Base-by-base conservation (phyloP, 2,888 invertebrate genomes). In the Drosophila tanythrix region DNA sequence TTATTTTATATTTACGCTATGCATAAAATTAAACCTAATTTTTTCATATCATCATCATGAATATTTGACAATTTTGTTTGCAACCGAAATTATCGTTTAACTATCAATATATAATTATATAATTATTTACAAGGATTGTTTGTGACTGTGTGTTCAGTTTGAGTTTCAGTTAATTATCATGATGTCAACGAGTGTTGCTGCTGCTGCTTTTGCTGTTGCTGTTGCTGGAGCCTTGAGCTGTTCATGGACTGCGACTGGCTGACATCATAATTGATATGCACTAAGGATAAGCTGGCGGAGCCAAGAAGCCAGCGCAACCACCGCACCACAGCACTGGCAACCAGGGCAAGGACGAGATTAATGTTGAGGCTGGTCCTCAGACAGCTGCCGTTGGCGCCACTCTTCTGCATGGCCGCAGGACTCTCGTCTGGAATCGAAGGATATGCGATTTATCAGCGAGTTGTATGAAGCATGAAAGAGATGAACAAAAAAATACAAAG, bases 341-440 rank as follows among this genome's bases (percentile, higher is more conserved):
- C 79, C 71, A 89, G 48, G 18, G 86, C 79, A 57, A 89, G 60
- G 18, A 79, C 51, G 50, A 88, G 78, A 25, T 66, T 53, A 35
- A 77, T 56, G 35, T 72, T 75, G 57, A 75, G 50, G 67, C 69
- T 70, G 46, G 56, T 53, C 31, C 70, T 53, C 35, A 70, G 68
- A 56, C 74, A 59, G 69, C 80, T 66, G 62, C 68, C 74, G 21
- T 43, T 68, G 31, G 38, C 75, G 29, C 72, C 79, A 75, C 92
- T 92, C 64, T 92, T 92, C 72, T 92, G 92, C 92, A 92, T 92
- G 8, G 92, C 93, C 40, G 92, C 92, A 11, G 92, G 92, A 77
- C 89, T 92, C 66, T 92, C 92, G 76, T 92, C 92, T 92, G 61
- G 15, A 53, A 57, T 62, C 50, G 51, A 62, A 33, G 46, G 56